Percentiles rank a stretch among this genome's conserved stretches.
Conservation (phyloP, 1,140 invertebrate genomes). For the Holotrichia oblita region DNA sequence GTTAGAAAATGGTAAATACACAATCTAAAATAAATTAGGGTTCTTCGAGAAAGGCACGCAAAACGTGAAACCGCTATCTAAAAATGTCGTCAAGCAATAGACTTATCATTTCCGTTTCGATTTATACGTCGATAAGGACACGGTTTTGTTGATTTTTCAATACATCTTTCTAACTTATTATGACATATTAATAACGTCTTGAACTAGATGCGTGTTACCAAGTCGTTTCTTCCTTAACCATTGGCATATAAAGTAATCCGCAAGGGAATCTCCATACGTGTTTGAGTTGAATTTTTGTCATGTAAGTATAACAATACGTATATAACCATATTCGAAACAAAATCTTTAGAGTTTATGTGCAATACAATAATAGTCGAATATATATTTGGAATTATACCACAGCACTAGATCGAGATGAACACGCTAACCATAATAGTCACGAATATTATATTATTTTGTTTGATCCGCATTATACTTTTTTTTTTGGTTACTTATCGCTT, state of each 20-base stretch:
- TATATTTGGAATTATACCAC: conserved; percentile 28
- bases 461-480: background rate
- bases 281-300: conserved; percentile 27
- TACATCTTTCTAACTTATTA: conserved; percentile 36
- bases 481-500: conserved; percentile 14
- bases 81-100: conserved; percentile 27
- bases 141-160: conserved; percentile 35
- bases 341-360: background rate
- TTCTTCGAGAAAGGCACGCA: background rate
- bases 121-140: conserved; percentile 22
- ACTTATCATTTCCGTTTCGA: conserved; percentile 19
- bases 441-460: conserved; percentile 18
- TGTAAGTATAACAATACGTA: background rate
- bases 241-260: conserved; percentile 7
- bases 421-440: conserved; percentile 23
- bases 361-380: background rate
- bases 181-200: conserved; percentile 32
- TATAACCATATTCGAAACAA: background rate
- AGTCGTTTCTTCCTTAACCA: background rate
- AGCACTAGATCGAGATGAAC: conserved; percentile 17
- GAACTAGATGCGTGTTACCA: background rate
- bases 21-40: conserved; percentile 7
- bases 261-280: background rate
- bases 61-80: conserved; percentile 6
- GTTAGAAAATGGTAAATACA: background rate